Conservation (phyloP, 2,888 invertebrate genomes). For the Drosophila kokeensis region DNA sequence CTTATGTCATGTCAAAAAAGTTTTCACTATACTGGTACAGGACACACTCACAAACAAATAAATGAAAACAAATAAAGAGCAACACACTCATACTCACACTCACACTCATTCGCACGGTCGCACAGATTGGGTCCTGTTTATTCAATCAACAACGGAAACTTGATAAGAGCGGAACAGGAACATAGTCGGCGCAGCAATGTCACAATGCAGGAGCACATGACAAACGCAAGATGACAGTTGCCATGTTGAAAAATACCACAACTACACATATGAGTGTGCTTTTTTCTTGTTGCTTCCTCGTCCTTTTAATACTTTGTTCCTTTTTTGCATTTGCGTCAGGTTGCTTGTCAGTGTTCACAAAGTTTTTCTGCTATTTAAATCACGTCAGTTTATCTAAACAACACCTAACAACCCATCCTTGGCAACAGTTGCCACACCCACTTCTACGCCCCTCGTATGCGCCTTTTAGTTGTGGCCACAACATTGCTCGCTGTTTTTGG, state of each 20-base stretch:
- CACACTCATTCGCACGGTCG: constrained; percentile 8
- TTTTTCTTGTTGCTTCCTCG: constrained; percentile 3
- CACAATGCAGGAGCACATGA: constrained; percentile 73
- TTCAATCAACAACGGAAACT: constrained; percentile 72
- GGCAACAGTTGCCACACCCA: constrained; percentile 61
- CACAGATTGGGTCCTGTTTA: constrained; percentile 61
- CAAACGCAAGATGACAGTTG: constrained; percentile 78
- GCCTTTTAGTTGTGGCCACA: constrained; percentile 52
- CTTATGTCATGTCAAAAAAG: constrained; percentile 53
- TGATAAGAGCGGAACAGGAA: constrained; percentile 53
- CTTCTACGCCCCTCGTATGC: constrained; percentile 30
- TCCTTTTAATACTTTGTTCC: not conserved
- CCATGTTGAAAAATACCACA: constrained; percentile 72
- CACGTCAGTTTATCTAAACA: constrained; percentile 79
- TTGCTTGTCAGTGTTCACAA: constrained; percentile 54
- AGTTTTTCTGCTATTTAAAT: constrained; percentile 79
- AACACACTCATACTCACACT: constrained; percentile 25
- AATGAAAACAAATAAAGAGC: constrained; percentile 39
- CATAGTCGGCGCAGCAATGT: constrained; percentile 44
- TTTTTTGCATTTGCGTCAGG: constrained; percentile 43
- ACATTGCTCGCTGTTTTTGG: constrained; percentile 66
- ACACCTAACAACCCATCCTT: constrained; percentile 51
- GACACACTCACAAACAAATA: constrained; percentile 20
- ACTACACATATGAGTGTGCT: constrained; percentile 23
- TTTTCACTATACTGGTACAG: constrained; percentile 25